Percentiles rank a stretch among this genome's conserved stretches.
Evolutionary conservation across 2,113 vertebrate genomes (phyloP).

Genomic region (Vidua macroura): DNA sequence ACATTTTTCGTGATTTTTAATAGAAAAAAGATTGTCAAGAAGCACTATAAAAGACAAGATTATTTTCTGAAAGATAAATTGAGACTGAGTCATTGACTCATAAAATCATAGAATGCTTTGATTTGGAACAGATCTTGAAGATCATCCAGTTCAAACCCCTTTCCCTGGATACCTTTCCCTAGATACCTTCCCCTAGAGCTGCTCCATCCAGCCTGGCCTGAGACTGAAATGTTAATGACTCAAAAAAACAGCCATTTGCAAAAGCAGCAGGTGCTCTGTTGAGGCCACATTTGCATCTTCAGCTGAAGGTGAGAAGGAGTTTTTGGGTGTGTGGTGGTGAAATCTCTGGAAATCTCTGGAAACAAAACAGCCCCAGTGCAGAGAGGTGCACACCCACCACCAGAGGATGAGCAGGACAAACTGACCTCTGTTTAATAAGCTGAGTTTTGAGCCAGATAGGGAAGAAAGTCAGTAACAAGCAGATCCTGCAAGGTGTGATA

Average conservation of each 20-base stretch:
- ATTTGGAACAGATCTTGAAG: not conserved
- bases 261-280: not conserved
- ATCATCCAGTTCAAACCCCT: not conserved
- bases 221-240: not conserved
- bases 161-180: not conserved
- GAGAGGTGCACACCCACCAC: too few species aligned
- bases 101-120: not conserved
- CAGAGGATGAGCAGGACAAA: not conserved
- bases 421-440: not conserved
- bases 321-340: not conserved
- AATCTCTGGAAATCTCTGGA: not conserved
- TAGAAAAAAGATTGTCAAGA: not conserved
- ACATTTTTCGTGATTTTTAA: not conserved
- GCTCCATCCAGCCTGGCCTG: not conserved
- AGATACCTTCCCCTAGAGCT: not conserved
- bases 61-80: not conserved
- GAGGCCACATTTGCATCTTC: fast-evolving
- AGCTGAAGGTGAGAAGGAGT: not conserved
- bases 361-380: not conserved
- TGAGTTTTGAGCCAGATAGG: not conserved
- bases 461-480: not conserved
- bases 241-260: not conserved
- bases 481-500: not conserved
- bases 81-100: not conserved
- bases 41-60: not conserved